phyloP scores from a whole-genome alignment of 2,113 vertebrate genomes.

The Chamaetylas fuelleborni region DNA sequence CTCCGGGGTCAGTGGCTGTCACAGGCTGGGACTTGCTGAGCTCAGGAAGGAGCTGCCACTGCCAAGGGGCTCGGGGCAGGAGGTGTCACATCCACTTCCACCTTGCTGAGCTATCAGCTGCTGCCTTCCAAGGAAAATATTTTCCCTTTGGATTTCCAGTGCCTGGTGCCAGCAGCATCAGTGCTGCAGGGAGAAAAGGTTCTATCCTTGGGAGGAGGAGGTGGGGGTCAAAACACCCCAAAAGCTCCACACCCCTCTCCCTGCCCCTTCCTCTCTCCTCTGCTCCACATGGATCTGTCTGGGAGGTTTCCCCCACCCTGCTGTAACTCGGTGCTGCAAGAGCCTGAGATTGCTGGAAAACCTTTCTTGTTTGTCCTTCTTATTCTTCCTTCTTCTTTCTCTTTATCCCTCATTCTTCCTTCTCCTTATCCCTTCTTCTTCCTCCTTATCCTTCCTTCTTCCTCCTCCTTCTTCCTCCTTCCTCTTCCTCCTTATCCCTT shows the following conservation, averaged over 20 bases:
- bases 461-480: not conserved
- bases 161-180: not conserved
- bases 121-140: slow-evolving; percentile 46
- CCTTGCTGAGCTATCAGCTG: not conserved
- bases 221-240: not conserved
- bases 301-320: too few relatives aligned
- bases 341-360: not conserved
- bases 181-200: not conserved
- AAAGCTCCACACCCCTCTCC: not conserved
- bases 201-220: not conserved
- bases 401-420: not conserved
- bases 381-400: not conserved
- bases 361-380: not conserved
- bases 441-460: not conserved
- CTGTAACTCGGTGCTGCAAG: not conserved
- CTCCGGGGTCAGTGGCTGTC: not conserved
- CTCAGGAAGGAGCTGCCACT: slow-evolving; percentile 2
- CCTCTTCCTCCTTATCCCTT: not conserved
- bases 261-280: not conserved
- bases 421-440: not conserved
- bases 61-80: slow-evolving; percentile 25
- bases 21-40: not conserved
- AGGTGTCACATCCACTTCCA: slow-evolving; percentile 24
- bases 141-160: not conserved
- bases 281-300: not conserved